Evolutionary conservation across 2,888 invertebrate genomes (phyloP).

Genomic region (Pterobdella sp.): DNA sequence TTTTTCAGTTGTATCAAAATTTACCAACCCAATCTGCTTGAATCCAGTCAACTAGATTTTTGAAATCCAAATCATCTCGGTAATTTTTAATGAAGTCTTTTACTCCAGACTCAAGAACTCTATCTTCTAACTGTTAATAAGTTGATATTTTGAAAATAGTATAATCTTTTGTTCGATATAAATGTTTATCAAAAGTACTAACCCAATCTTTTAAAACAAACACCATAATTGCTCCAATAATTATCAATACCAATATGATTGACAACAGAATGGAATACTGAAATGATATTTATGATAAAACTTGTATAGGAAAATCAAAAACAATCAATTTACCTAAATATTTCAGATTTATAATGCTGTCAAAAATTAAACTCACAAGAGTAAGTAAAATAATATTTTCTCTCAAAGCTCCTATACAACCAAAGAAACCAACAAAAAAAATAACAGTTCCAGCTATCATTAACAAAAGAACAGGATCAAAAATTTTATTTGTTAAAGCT

Average conservation of each 20-base stretch:
- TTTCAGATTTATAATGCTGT: not conserved
- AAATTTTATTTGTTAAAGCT: conserved; percentile 65
- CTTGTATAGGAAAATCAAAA: not conserved
- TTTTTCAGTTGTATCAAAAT: no score
- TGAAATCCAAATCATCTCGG: conserved; percentile 92
- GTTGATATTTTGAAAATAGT: not conserved
- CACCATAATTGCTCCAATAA: conserved; percentile 67
- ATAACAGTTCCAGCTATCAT: conserved; percentile 84
- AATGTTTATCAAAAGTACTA: conserved; percentile 37
- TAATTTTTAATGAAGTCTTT: conserved; percentile 71
- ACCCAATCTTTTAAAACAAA: conserved; percentile 94
- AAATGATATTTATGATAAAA: not conserved
- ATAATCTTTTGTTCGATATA: not conserved
- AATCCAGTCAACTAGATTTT: conserved; percentile 95
- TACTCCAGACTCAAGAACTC: conserved; percentile 51
- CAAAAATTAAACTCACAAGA: conserved; percentile 71
- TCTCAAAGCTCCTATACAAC: conserved; percentile 88
- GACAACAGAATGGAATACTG: conserved; percentile 27
- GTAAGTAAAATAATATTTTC: conserved; percentile 91
- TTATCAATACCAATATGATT: conserved; percentile 25
- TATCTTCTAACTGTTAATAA: conserved; percentile 69
- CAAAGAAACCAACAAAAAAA: conserved; percentile 90
- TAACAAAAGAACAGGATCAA: conserved; percentile 85
- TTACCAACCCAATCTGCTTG: conserved; percentile 82
- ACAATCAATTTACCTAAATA: no score